Conservation (phyloP, 2,888 invertebrate species). For the Xanthorhoe designata region DNA sequence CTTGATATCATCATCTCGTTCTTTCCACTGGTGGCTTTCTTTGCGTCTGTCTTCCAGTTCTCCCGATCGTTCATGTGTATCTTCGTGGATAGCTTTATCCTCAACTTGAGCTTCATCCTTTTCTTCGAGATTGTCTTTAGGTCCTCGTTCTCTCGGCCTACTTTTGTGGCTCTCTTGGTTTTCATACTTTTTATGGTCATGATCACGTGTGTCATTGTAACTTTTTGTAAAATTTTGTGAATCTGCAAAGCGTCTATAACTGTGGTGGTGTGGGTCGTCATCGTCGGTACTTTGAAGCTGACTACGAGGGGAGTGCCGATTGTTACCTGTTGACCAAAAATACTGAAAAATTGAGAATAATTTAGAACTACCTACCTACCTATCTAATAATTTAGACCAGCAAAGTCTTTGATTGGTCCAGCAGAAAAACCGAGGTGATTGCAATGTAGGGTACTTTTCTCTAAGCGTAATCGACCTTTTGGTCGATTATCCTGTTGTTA, state of each 20-base stretch:
- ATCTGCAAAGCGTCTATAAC: background rate
- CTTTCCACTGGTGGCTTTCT: background rate
- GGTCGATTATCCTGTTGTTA: no score
- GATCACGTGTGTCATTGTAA: no score
- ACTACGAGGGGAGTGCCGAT: background rate
- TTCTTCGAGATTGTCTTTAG: background rate
- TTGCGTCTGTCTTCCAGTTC: background rate
- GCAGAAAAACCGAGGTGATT: no score
- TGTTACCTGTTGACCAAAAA: slow-evolving; percentile 2
- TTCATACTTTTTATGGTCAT: background rate
- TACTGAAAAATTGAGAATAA: no score
- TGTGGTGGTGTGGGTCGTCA: background rate
- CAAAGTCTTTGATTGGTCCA: background rate
- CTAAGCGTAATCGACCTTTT: no score
- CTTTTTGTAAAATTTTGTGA: background rate
- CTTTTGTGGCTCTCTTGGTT: background rate
- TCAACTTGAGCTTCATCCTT: background rate
- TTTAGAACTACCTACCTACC: no score
- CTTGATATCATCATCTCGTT: background rate
- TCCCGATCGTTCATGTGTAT: background rate
- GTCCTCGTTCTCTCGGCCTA: background rate
- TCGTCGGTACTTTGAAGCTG: background rate
- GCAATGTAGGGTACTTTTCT: no score
- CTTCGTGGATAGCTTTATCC: background rate
- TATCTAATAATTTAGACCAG: background rate